Conservation (phyloP, 2,888 invertebrate genomes). For the Thyatira batis region DNA sequence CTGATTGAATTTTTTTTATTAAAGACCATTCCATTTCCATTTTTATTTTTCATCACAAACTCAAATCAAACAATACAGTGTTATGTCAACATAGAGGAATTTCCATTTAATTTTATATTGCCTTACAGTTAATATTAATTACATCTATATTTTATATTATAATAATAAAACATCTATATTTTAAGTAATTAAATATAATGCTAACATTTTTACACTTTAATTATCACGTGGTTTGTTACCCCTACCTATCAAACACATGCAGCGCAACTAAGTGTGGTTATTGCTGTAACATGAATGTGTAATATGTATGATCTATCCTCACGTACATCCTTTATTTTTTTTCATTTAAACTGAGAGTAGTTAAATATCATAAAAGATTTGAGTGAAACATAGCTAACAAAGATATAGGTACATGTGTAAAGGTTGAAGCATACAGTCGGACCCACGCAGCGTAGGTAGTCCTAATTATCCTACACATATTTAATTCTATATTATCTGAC, state of each 20-base stretch:
- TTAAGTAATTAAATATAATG: slow-evolving; percentile 48
- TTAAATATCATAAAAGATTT: background rate
- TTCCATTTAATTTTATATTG: slow-evolving; percentile 48
- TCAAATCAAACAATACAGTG: slow-evolving; percentile 45
- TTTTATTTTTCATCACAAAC: slow-evolving; percentile 76
- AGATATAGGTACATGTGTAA: background rate
- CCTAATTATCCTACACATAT: background rate
- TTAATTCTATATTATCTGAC: slow-evolving; percentile 5
- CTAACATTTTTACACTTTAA: slow-evolving; percentile 62
- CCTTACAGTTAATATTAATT: slow-evolving; percentile 50
- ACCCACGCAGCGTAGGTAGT: background rate
- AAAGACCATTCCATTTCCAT: slow-evolving; percentile 62
- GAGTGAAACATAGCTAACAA: background rate
- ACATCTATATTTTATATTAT: too few species aligned
- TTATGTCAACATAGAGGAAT: slow-evolving; percentile 53
- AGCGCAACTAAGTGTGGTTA: slow-evolving; percentile 16
- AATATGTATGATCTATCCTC: slow-evolving; percentile 1
- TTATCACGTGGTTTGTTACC: slow-evolving; percentile 75
- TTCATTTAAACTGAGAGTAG: too few species aligned
- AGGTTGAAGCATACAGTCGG: background rate
- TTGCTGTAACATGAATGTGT: background rate
- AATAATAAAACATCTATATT: too few species aligned
- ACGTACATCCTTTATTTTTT: background rate
- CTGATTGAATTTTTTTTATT: slow-evolving; percentile 17
- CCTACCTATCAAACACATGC: slow-evolving; percentile 46